A percentile compares a stretch with the other conserved stretches of the same genome.
phyloP scores from a whole-genome alignment of 2,888 invertebrate species.

The Scaptomyza polygonia region DNA sequence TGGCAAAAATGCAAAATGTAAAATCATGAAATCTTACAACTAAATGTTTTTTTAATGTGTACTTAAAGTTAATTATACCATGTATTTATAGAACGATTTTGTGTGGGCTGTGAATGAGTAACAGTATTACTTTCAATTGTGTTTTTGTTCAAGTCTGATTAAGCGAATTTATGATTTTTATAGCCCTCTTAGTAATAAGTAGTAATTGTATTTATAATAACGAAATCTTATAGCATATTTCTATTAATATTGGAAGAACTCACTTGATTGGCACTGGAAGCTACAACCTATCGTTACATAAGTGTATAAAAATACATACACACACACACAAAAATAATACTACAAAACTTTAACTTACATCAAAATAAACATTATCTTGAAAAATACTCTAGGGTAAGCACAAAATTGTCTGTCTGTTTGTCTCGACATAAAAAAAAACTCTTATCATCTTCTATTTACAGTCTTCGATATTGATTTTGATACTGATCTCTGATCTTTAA shows the following conservation, averaged over 20 bases:
- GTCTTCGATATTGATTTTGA: slow-evolving; percentile 53
- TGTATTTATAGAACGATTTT: slow-evolving; percentile 3
- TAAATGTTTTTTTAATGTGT: slow-evolving; percentile 3
- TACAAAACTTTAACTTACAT: slow-evolving; percentile 32
- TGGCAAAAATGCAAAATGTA: slow-evolving; percentile 17
- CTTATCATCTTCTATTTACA: slow-evolving; percentile 69
- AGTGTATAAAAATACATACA: slow-evolving; percentile 12
- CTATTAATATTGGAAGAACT: slow-evolving; percentile 60
- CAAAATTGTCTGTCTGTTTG: not conserved
- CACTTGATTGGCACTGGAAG: slow-evolving; percentile 71
- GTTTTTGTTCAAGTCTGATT: slow-evolving; percentile 6
- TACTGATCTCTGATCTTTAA: slow-evolving; percentile 18
- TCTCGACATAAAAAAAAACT: not conserved
- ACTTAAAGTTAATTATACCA: not conserved
- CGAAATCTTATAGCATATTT: slow-evolving; percentile 15
- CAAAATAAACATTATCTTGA: slow-evolving; percentile 14
- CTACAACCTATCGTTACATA: slow-evolving; percentile 44
- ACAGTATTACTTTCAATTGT: slow-evolving; percentile 8
- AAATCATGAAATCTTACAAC: slow-evolving; percentile 12
- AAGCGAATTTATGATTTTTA: slow-evolving; percentile 4
- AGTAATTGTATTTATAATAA: slow-evolving; percentile 12
- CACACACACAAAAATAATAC: slow-evolving; percentile 66
- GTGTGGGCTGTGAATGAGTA: slow-evolving; percentile 18
- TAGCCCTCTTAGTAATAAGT: not conserved
- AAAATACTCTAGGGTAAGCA: slow-evolving; percentile 17